Base-by-base conservation (phyloP, 1,140 invertebrate species). In the Sycobia sp. region DNA sequence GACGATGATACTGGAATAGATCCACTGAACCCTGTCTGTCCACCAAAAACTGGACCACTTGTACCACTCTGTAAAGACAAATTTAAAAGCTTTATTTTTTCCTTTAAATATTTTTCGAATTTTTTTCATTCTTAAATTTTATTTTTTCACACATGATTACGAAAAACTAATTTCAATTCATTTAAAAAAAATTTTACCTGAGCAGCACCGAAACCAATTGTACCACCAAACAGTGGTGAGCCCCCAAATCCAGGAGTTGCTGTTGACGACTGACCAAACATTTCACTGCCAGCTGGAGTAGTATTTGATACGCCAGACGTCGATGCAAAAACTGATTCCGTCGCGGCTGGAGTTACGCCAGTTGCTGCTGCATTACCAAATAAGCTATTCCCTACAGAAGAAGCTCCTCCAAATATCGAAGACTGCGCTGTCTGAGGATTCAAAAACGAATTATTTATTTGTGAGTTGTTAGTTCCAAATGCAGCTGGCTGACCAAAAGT, bases 191-290 rank as follows among this genome's bases (percentile, higher is more conserved):
- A 53, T 46, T 46, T 7, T 57, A 57, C 51, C 25, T 54, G 25
- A 39, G 63, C 9, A 1, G 65, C 14, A 5, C 66, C 67, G 34
- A 68, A 67, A 16, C 32, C 58, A 18, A 69, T 47, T 25, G 60
- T 44, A 4, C 65, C 55, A 1, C 73, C 74, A 47, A 80, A 82
- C n/a, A 77, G 67, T 1, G 75, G 69, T 10, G 65, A 68, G 50
- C 72, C 70, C 10, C 77, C 75, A 46, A 79, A 79, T 3, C 72
- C 70, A 4, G 69, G 53, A 8, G 49, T 56, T 4, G 53, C 3
- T 36, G 63, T 64, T 20, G 73, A 65, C 7, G 70, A 13, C 7
- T 72, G 67, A 1, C 61, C 67, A 22, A 76, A 74, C 11, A 75
- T 67, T 0, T 63, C 57, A 8, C 67, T 34, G n/a, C 54, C 49